Evolutionary conservation across 2,888 invertebrate genomes (phyloP), one percentile per base, ranked within the genome.

Genomic region (Microchrysa polita): DNA sequence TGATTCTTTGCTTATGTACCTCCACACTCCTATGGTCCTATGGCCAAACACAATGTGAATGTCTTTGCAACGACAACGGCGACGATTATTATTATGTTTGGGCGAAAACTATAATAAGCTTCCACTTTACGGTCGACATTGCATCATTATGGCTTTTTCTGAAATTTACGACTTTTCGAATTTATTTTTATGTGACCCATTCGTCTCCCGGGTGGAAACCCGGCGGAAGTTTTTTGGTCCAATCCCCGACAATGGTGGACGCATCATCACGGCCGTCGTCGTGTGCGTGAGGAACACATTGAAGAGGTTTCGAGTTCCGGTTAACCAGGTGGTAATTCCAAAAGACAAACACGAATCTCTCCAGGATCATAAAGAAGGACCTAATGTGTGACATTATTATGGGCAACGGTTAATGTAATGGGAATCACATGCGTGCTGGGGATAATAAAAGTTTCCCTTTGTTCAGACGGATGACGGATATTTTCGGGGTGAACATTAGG

Each of bases 141-240:
- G 60, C 59, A 59, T 73, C 69, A 75, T 75, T 75, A 72, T 67
- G 75, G 69, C 69, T 63, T 75, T 67, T n/a, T 73, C 74, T 59
- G 44, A 73, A 73, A 75, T 75, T 75, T 75, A 75, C 69, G 75
- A 63, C 44, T 34, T 73, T 75, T 75, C 75, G 75, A 75, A 75
- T 73, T 34, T 73, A 73, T 75, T 75, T 75, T 73, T 73, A 75
- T 73, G 75, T 69, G 73, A 61, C 73, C 75, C 60, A 75, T 61
- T 69, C 60, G 67, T 74, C 55, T 69, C 69, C 61, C n/a, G n/a
- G 60, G 42, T 63, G 52, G 40, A 48, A 53, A n/a, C n/a, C 20
- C 12, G 34, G 16, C 12, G 12, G 16, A 67, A 61, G 14, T 61
- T 61, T 10, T 61, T 61, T 34, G 61, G 34, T 16, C 61, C n/a